Base-by-base conservation (phyloP, 2,113 vertebrate genomes). In the Oryzias curvinotus region DNA sequence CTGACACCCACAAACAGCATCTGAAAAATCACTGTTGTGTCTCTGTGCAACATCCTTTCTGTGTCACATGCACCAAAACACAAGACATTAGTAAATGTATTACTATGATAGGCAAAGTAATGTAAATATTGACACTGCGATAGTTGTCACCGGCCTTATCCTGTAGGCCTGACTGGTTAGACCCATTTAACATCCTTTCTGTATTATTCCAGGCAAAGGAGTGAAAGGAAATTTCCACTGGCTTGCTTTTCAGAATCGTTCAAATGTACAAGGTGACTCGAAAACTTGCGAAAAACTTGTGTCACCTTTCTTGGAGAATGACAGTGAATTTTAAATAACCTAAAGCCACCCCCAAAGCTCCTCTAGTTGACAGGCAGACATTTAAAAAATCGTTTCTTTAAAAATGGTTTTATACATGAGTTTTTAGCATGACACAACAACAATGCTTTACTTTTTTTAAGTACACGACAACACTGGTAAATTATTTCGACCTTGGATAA, bases 81-180 rank as follows among this genome's bases (percentile, higher is more conserved):
- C 15, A 36, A 19, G 70, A 19, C 51, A 5, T 56, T 50, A 48
- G 75, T 53, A 57, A 77, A 70, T 48, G 62, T 52, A 43, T 77
- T 58, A 70, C 53, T 8, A 30, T 13, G 48, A 63, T 71, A 42
- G 47, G 68, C 43, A 58, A 70, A 65, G 65, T 19, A 25, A 72
- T 17, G 75, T 60, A 73, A 87, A 89, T 77, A 83, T 80, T 87
- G 81, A 85, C 73, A 68, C 67, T 50, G 12, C 68, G 77, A 77
- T 81, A 65, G 60, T 71, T 46, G 51, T 69, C 65, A 21, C 30
- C 49, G 5, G 21, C 15, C 52, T 58, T 67, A 49, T 62, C 52
- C 46, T 17, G 58, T 5, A 30, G 57, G 72, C 61, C 50, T 23
- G 26, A 62, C 62, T 55, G 42, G 55, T 61, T 50, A 36, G 21